Conservation (phyloP, 2,888 invertebrate species). For the Zaprionus bogoriensis region DNA sequence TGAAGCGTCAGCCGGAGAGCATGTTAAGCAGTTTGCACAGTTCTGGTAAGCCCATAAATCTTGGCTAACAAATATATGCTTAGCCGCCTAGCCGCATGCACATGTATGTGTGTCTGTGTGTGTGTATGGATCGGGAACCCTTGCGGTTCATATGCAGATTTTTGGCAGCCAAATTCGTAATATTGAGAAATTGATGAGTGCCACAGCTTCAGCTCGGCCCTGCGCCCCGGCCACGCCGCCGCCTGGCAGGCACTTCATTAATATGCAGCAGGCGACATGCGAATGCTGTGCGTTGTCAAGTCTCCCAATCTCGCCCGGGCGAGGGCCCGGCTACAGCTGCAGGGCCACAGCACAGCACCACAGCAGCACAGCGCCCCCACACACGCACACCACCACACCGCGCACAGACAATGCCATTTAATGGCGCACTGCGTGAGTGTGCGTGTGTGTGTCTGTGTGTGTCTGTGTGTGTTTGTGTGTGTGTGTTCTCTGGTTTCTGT, state of each 20-base stretch:
- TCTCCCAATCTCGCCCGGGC: slow-evolving; percentile 23
- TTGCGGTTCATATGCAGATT: slow-evolving; percentile 66
- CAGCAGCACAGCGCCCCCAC: background rate
- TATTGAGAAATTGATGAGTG: slow-evolving; percentile 74
- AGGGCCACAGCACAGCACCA: background rate
- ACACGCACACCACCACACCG: slow-evolving; percentile 5
- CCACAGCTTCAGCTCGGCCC: background rate
- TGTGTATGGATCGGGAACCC: slow-evolving; percentile 4
- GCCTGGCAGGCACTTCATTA: slow-evolving; percentile 64
- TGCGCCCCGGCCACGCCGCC: background rate
- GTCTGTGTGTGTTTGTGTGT: slow-evolving; percentile 16
- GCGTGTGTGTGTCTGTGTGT: background rate
- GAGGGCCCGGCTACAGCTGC: background rate
- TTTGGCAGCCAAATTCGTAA: slow-evolving; percentile 46
- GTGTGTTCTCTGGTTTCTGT: slow-evolving; percentile 23
- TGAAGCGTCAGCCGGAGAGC: slow-evolving; percentile 37
- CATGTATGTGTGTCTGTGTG: background rate
- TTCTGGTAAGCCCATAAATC: slow-evolving; percentile 59
- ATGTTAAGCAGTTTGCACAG: slow-evolving; percentile 57
- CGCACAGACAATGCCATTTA: slow-evolving; percentile 31
- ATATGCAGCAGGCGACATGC: slow-evolving; percentile 70
- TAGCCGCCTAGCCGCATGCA: background rate
- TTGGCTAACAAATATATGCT: slow-evolving; percentile 6
- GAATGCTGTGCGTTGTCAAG: slow-evolving; percentile 55
- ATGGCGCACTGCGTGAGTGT: slow-evolving; percentile 2